Percentiles rank a stretch among this genome's conserved stretches.
Evolutionary conservation across 2,113 vertebrate genomes (phyloP).

Genomic region (Atractosteus spatula): DNA sequence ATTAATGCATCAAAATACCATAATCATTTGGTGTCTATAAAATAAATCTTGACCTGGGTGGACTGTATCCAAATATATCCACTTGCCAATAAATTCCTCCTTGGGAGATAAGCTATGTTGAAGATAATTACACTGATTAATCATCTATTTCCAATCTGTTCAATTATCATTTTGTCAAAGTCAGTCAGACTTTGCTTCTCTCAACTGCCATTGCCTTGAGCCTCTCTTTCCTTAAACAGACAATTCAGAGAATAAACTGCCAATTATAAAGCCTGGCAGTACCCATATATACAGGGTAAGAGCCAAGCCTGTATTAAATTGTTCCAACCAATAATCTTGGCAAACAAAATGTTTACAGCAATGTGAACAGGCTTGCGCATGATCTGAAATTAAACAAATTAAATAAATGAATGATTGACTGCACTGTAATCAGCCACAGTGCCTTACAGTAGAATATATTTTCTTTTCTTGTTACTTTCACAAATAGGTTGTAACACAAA

Average conservation of each 20-base stretch:
- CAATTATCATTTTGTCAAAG: slow-evolving; percentile 63
- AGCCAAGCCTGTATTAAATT: slow-evolving; percentile 37
- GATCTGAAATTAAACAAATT: slow-evolving; percentile 17
- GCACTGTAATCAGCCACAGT: too few relatives aligned
- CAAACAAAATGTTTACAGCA: slow-evolving; percentile 19
- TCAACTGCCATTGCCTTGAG: slow-evolving; percentile 40
- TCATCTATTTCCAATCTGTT: slow-evolving; percentile 53
- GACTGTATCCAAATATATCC: slow-evolving; percentile 19
- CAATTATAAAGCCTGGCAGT: slow-evolving; percentile 43
- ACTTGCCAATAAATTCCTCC: slow-evolving; percentile 33
- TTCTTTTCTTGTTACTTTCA: too few relatives aligned
- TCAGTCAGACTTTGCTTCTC: slow-evolving; percentile 51
- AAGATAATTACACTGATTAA: slow-evolving; percentile 63
- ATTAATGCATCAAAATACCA: background rate
- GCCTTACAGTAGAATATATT: too few relatives aligned
- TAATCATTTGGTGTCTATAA: background rate
- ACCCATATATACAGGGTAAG: slow-evolving; percentile 26
- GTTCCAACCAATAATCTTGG: slow-evolving; percentile 19
- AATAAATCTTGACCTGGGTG: background rate
- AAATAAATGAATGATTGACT: too few relatives aligned
- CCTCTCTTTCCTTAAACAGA: slow-evolving; percentile 36
- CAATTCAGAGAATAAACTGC: slow-evolving; percentile 34
- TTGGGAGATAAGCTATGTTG: slow-evolving; percentile 44
- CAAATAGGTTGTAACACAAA: too few relatives aligned
- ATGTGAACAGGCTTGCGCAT: slow-evolving; percentile 47